Conservation (phyloP, 2,888 invertebrate species). For the Furcula furcula region DNA sequence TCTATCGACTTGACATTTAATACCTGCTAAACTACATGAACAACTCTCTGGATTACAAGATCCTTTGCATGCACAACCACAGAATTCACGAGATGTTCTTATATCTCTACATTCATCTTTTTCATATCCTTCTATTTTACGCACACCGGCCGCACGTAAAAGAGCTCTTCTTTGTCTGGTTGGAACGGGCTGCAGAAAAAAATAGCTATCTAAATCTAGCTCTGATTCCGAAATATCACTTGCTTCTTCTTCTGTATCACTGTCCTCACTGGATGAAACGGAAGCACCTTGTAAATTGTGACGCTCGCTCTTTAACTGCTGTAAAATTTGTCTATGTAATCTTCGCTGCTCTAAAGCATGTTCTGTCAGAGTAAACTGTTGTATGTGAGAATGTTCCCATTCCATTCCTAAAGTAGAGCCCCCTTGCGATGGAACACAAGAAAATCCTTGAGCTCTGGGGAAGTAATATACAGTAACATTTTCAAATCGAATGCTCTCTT, state of each 20-base stretch:
- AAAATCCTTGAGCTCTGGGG: conserved; percentile 94
- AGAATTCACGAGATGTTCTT: conserved; percentile 94
- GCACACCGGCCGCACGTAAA: conserved; percentile 94
- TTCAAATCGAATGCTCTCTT: conserved; percentile 93
- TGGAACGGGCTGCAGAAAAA: conserved; percentile 95
- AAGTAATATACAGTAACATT: conserved; percentile 97
- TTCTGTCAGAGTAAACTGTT: conserved; percentile 91
- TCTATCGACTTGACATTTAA: conserved; percentile 98
- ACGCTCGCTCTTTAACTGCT: conserved; percentile 87
- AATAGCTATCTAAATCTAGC: conserved; percentile 93
- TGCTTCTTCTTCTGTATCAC: conserved; percentile 92
- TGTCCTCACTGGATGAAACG: conserved; percentile 90
- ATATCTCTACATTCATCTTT: conserved; percentile 97
- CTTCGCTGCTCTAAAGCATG: conserved; percentile 94
- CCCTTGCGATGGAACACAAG: conserved; percentile 95
- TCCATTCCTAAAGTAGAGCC: conserved; percentile 97
- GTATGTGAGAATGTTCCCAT: conserved; percentile 85
- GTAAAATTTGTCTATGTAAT: conserved; percentile 90
- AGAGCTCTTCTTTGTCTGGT: conserved; percentile 94
- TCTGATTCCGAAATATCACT: conserved; percentile 92
- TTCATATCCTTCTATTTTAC: conserved; percentile 95
- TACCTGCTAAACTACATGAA: conserved; percentile 96
- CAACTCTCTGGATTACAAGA: conserved; percentile 98
- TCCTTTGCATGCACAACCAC: conserved; percentile 95
- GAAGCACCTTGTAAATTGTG: conserved; percentile 77